Evolutionary conservation across 1,140 invertebrate genomes (phyloP).

Genomic region (Calliopsis andreniformis): DNA sequence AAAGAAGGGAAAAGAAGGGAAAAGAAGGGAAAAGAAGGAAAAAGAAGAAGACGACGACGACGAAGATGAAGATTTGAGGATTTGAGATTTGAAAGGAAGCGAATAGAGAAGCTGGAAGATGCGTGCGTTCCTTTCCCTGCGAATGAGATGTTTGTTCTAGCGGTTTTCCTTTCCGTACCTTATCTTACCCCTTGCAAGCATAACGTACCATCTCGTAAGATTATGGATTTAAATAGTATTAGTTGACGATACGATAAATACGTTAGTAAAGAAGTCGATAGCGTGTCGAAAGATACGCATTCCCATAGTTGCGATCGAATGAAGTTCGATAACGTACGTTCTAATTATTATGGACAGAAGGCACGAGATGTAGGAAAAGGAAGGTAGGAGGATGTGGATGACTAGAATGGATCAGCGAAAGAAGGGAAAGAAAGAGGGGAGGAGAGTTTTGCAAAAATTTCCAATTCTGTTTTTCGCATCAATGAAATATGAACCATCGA

Average conservation of each 20-base stretch:
- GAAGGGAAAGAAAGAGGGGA: not conserved
- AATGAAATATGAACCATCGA: no score
- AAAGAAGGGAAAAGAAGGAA: no score
- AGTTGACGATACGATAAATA: constrained; percentile 21
- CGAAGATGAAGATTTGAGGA: no score
- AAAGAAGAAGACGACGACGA: no score
- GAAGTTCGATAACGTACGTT: constrained; percentile 1
- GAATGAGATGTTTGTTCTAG: not conserved
- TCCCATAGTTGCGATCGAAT: not conserved
- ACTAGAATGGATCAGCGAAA: constrained; percentile 3
- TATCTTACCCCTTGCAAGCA: constrained; percentile 3
- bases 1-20: no score
- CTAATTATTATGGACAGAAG: not conserved
- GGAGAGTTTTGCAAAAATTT: not conserved
- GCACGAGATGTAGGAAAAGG: no score
- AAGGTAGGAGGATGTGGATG: no score
- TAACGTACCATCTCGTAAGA: constrained; percentile 13
- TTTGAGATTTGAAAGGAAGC: no score
- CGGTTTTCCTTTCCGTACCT: not conserved
- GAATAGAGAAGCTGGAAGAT: no score
- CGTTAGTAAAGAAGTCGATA: not conserved
- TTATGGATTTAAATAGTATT: constrained; percentile 24
- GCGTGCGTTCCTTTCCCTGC: no score
- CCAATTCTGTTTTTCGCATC: no score
- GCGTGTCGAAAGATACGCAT: not conserved